Base-by-base conservation (phyloP, 1,140 invertebrate genomes). In the Tachypleus tridentatus region DNA sequence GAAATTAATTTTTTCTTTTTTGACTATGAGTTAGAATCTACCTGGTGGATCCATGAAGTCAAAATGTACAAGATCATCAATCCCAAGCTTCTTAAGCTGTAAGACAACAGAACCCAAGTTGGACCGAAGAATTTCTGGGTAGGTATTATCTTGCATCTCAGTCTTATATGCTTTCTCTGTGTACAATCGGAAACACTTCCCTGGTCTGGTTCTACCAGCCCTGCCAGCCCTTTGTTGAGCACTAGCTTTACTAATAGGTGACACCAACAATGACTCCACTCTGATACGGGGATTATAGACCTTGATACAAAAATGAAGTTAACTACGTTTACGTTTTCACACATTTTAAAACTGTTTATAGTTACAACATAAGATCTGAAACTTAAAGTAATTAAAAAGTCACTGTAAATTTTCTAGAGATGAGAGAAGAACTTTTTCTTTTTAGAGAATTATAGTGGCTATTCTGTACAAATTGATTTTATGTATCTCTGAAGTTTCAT, bases 111-210 rank as follows among this genome's bases (percentile, higher is more conserved):
- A 91, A 49, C 93, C 93, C 71, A 98, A 83, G 83, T 98, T 98
- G 49, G 93, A 97, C 72, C 94, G 79, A 65, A 99, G 80, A 79
- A 99, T 99, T 81, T 99, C 97, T 0, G 97, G 96, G 78, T 99
- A 99, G 1, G 97, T 99, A 73, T 99, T 98, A 67, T 98, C 95
- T 73, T 98, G 95, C 97, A 99, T 99, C 77, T 99, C 97, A 72
- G 91, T 87, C 76, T 96, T 97, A 77, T 93, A 99, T 0, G 97
- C 96, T 73, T 96, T 98, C 77, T 99, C 97, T 0, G 97, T 99
- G 76, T 99, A 99, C 0, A 99, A 80, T 62, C 97, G 83, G 80
- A 98, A 99, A 80, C 95, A 98, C 79, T 99, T 99, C 56, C 97
- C 97, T 0, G 97, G 95, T 58, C 87, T 82, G 49, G 97, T 99